A percentile compares a stretch with the other conserved stretches of the same genome.
Conservation (phyloP, 2,888 invertebrate genomes). For the Subacronicta megacephala region DNA sequence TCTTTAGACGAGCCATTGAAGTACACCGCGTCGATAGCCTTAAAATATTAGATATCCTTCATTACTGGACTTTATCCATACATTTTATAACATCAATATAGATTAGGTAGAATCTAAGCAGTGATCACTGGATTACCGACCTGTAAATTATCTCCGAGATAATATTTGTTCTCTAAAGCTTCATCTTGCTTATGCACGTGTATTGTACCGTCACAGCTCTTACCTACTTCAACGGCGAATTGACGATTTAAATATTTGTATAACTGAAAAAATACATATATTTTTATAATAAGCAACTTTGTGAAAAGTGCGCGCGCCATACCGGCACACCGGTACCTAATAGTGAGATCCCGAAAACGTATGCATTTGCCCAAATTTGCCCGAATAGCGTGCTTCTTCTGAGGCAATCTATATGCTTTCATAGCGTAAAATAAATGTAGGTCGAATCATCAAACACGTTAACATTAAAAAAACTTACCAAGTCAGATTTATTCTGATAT, state of each 20-base stretch:
- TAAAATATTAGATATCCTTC: constrained; percentile 57
- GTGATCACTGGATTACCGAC: constrained; percentile 75
- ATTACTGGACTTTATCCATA: constrained; percentile 2
- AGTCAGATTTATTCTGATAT: no score
- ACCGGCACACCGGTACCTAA: no score
- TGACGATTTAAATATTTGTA: constrained; percentile 63
- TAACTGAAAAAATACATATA: constrained; percentile 62
- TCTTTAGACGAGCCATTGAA: constrained; percentile 90
- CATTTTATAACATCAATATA: constrained; percentile 1
- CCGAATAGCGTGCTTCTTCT: no score
- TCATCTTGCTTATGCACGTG: constrained; percentile 74
- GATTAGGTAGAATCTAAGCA: no score
- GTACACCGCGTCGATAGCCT: constrained; percentile 92
- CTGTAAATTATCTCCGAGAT: constrained; percentile 85
- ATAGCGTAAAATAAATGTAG: no score
- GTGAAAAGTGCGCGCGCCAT: no score
- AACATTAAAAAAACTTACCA: no score
- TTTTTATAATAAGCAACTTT: no score
- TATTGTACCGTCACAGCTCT: constrained; percentile 73
- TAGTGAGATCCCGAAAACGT: no score
- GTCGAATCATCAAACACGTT: no score
- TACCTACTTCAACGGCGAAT: constrained; percentile 71
- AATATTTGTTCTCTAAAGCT: constrained; percentile 89
- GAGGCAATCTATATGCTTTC: no score
- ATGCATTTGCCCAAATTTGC: no score